Base-by-base conservation (phyloP, 2,113 vertebrate genomes). In the Rhinogobius similis region DNA sequence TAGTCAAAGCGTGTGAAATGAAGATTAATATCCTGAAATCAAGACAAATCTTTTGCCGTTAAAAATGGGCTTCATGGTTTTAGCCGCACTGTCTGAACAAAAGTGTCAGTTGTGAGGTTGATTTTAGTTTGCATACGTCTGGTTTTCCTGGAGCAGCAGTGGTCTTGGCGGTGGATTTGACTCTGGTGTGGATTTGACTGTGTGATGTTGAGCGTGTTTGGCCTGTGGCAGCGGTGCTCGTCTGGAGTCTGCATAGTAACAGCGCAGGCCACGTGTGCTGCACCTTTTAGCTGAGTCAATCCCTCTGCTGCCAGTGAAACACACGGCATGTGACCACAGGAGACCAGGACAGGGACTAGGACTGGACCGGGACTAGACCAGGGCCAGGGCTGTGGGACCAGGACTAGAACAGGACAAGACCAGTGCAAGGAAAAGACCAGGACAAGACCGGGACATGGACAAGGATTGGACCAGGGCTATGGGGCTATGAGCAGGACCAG, bases 221-320 rank as follows among this genome's bases (percentile, higher is more conserved):
- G 84, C 88, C 82, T 82, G 69, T 85, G 77, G 86, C 81, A 76
- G 76, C 43, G 10, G 78, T 64, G 68, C 62, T 87, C 73, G 76
- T 3, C 82, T 75, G n/a, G 21, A 87, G 85, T 89, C 90, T 90
- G 87, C 89, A 89, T 91, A 88, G 89, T 92, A 93, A 92, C 89
- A 90, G 77, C 71, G 76, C 65, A 73, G 79, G 80, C 59, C 71
- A 88, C 67, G 81, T 79, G 77, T 68, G 63, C 72, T 76, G 81
- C 84, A 86, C 85, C 86, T 91, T 63, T 91, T 88, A 88, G 74
- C 74, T 79, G 73, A 84, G 75, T 89, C 80, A 86, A 74, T 75
- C 67, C 70, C 77, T 69, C 67, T 74, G 65, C 62, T 43, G n/a
- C n/a, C 23, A 65, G 73, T 80, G 72, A 62, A 58, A 29, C 55